Percentiles rank a stretch among this genome's conserved stretches.
Evolutionary conservation across 2,113 vertebrate genomes (phyloP).

Genomic region (Grammomys dolichurus): DNA sequence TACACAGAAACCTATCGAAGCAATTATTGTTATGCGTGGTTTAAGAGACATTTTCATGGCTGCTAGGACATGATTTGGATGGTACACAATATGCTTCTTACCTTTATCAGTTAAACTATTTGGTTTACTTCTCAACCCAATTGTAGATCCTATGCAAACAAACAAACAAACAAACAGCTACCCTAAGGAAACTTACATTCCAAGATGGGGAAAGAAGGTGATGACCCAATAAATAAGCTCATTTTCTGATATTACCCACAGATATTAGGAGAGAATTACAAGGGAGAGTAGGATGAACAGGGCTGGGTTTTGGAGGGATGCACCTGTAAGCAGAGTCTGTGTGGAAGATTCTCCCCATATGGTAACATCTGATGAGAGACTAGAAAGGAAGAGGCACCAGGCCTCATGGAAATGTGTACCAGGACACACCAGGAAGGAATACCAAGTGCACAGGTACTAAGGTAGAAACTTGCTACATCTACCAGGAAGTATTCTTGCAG

Average conservation of each 20-base stretch:
- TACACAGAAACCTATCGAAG: conserved; percentile 86
- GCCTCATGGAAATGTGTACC: not conserved
- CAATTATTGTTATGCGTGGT: conserved; percentile 86
- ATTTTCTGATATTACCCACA: not conserved
- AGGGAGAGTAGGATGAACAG: conserved; percentile 81
- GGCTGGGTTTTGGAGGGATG: conserved; percentile 35
- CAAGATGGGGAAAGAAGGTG: not conserved
- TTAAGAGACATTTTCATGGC: conserved; percentile 87
- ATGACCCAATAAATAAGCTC: conserved; percentile 32
- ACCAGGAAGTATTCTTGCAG: not conserved
- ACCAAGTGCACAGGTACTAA: not conserved
- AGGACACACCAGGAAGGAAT: not conserved
- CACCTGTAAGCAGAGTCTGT: not conserved
- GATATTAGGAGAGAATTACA: conserved; percentile 56
- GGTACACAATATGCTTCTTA: conserved; percentile 82
- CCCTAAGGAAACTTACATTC: not conserved
- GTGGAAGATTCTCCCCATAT: not conserved
- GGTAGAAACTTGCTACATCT: not conserved
- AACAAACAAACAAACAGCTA: not conserved
- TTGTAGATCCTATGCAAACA: not conserved
- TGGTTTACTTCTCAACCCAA: too few relatives aligned
- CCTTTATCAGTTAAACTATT: not conserved
- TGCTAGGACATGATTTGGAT: conserved; percentile 83
- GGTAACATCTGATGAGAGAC: not conserved
- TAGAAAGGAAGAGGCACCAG: not conserved